Base-by-base conservation (phyloP, 2,888 invertebrate genomes). In the Acleris holmiana region DNA sequence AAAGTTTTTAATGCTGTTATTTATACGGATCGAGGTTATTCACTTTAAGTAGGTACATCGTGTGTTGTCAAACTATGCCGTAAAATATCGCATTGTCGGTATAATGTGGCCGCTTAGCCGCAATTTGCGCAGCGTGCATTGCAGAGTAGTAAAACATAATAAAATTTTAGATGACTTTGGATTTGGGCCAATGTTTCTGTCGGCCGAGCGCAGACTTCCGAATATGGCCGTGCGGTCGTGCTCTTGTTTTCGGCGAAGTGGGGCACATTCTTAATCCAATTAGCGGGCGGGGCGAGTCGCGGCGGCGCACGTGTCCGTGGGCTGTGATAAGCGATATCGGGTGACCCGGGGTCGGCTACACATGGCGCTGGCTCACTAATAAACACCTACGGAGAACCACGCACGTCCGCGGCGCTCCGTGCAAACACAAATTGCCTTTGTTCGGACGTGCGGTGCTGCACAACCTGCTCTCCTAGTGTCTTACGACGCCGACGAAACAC, bases 401-500 rank as follows among this genome's bases (percentile, higher is more conserved):
- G 85, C 91, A 91, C 91, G 89, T 90, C 88, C 89, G 35, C 13
- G 82, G 80, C 84, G 85, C 84, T 87, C 80, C 88, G 89, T 84
- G 84, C 87, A 82, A 84, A 89, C 91, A 89, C 87, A 91, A 89
- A 91, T 91, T 90, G 89, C 89, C 88, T 91, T 91, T 90, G 91
- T 91, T 88, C 88, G 80, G 79, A 89, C 88, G 88, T 86, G 88
- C 80, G 80, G 78, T 82, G 85, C 82, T 83, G 55, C 17, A 77
- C 77, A 74, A 75, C 77, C 18, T 23, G 35, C 35, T 18, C 77
- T 71, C 76, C 76, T 44, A 44, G n/a, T 80, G 80, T 82, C 13
- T 35, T 13, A 35, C 35, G 13, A 35, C 13, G 35, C 10, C 35
- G 13, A 35, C 13, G 35, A 35, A 35, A 8, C 35, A 13, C 35